Evolutionary conservation across 2,888 invertebrate species (phyloP), one percentile per base, ranked within the genome.

Genomic region (Branchellion lobata): DNA sequence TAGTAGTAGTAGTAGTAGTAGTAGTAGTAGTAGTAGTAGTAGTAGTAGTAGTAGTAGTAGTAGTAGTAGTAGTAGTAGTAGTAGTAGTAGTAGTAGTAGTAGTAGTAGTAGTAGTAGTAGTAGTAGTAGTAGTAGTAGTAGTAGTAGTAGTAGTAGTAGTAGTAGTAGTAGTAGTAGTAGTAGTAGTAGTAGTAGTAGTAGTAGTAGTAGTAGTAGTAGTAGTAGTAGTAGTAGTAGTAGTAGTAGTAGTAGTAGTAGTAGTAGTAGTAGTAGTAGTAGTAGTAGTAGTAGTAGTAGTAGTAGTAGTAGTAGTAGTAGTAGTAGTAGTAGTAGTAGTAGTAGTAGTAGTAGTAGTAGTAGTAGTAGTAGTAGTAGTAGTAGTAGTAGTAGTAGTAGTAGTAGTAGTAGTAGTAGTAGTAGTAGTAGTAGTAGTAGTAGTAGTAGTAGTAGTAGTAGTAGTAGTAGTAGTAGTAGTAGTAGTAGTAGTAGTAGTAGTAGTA

Each of bases 351-450:
- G 65, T 77, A 71, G 65, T 77, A 77, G 65, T 71, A 71, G 65
- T 33, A 77, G 65, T 71, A 71, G 65, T 71, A 77, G 29, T 71
- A 71, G 65, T 77, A 71, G 65, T 77, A 71, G 61, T 77, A 77
- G 65, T 77, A 71, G 29, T 77, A 77, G 65, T 77, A 71, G 77
- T 77, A 77, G 77, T 77, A 77, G 77, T 77, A 77, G 77, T 77
- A 77, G 77, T 77, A 71, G 77, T 71, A 77, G 77, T 77, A 71
- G 77, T 77, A 77, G 77, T 77, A 77, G 77, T 71, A 77, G 77
- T 71, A 77, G 77, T 34, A 77, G 77, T 77, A 77, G 77, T 77
- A 77, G 77, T 77, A 77, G 77, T 77, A 71, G 77, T 71, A 77
- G 77, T 77, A 71, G 77, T 76, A 76, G 76, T 68, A 68, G 76